A percentile compares a stretch with the other conserved stretches of the same genome.
phyloP scores from a whole-genome alignment of 2,113 vertebrate species.

The Amphiprion percula region DNA sequence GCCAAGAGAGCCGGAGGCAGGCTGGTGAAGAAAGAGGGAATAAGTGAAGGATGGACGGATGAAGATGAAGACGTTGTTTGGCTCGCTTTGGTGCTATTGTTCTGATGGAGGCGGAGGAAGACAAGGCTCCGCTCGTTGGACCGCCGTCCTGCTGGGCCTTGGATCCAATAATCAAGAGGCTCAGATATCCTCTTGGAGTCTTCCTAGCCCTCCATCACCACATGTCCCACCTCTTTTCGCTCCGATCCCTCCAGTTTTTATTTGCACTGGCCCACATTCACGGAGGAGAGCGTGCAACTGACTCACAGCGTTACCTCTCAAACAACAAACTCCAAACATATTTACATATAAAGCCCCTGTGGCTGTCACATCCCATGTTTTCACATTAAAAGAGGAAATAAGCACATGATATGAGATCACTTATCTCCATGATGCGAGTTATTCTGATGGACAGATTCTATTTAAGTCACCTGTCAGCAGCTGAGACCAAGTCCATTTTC shows the following conservation, averaged over 20 bases:
- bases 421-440: conserved; percentile 31
- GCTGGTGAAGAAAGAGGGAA: conserved; percentile 38
- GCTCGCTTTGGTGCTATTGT: conserved; percentile 63
- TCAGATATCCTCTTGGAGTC: conserved; percentile 62
- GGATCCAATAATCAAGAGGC: conserved; percentile 63
- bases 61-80: conserved; percentile 62
- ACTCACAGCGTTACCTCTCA: conserved; percentile 1
- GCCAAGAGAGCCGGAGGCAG: conserved; percentile 50
- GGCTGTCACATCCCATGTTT: conserved; percentile 33
- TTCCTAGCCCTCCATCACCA: conserved; percentile 39
- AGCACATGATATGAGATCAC: conserved; percentile 43
- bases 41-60: conserved; percentile 51
- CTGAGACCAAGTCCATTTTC: conserved; percentile 69
- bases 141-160: conserved; percentile 58
- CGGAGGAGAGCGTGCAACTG: neutral
- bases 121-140: conserved; percentile 38
- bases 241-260: conserved; percentile 28
- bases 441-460: conserved; percentile 68
- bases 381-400: conserved; percentile 54
- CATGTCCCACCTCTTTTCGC: conserved; percentile 27
- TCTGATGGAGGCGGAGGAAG: conserved; percentile 52
- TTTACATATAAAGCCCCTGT: neutral
- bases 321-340: neutral
- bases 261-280: conserved; percentile 19
- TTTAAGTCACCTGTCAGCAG: conserved; percentile 78